Evolutionary conservation across 2,888 invertebrate species (phyloP), one percentile per base, ranked within the genome.

Genomic region (Drosophila kambysellisi): DNA sequence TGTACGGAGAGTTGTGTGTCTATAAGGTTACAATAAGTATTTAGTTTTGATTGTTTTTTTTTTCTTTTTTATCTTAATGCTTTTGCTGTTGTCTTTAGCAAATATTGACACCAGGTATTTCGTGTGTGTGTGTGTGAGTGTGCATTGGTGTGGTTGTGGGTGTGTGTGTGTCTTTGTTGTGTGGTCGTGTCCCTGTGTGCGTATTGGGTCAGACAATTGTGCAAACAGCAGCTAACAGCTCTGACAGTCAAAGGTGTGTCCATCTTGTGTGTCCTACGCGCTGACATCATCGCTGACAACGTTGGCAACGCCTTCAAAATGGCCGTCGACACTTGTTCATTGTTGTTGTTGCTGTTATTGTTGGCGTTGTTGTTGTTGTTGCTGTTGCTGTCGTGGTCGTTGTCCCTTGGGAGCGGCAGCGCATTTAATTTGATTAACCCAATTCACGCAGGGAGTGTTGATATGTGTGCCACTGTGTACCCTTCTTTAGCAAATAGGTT

Each of bases 391-490:
- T 59, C 58, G 51, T 59, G 60, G 56, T 58, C 64, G 68, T 63
- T 71, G 56, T 76, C 64, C 59, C 64, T 65, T 73, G 77, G 81
- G 91, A 76, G 92, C 89, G 90, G 88, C 83, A 82, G 77, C 74
- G 81, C 81, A 83, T 88, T 89, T 91, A 89, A 92, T 91, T 91
- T 90, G 86, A 91, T 92, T 92, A 91, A 89, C 89, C 82, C 75
- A 84, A 82, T 91, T 90, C 59, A 71, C 81, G 71, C 70, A 64
- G 73, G 61, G 67, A 58, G 77, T 71, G 76, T 80, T 64, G 64
- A 53, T 66, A 70, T 69, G 70, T 79, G 35, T 76, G 62, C 43
- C 69, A 59, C 29, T 63, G 51, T 12, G 64, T 56, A 60, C 59
- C 48, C 52, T 62, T 56, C 46, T 35, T 53, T 46, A 46, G 51